Evolutionary conservation across 2,113 vertebrate species (phyloP), one percentile per base, ranked within the genome.

Genomic region (Siniperca chuatsi): DNA sequence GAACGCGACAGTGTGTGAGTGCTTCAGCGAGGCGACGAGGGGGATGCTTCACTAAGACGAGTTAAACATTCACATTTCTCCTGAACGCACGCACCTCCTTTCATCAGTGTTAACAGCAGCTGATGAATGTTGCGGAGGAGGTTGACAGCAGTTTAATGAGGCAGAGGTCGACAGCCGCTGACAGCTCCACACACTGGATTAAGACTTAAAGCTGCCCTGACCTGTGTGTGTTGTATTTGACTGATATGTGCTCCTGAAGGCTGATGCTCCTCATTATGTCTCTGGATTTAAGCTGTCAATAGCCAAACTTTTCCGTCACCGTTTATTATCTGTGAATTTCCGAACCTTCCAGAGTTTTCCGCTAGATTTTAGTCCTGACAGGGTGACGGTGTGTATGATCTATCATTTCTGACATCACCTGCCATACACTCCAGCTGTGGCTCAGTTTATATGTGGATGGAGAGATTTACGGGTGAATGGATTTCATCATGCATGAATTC

Each of bases 111-210:
- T 78, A 79, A 50, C 76, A 74, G 69, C 52, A 29, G 50, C 62
- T 75, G 75, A 84, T 67, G 61, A 72, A 44, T 50, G 75, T 61
- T 77, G 16, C 66, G 46, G 70, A 23, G 62, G 48, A 75, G 64
- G 54, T 20, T 75, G 64, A 68, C 29, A 62, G 46, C 33, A 75
- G 70, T 85, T 54, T 79, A 69, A 85, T 69, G 77, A 79, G 70
- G 71, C 23, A 12, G 42, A 50, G 66, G n/a, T 57, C 11, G 52
- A 50, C 77, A 50, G 55, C 69, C 20, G 52, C 69, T 25, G 70
- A 75, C 62, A 21, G 48, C 55, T 42, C 25, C 75, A 16, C 48
- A 25, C 21, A 2, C 65, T 16, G 64, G 52, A 69, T n/a, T 37
- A 61, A n/a, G 55, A 65, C 12, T 67, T 44, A 67, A 60, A 67